Evolutionary conservation across 2,888 invertebrate species (phyloP), one percentile per base, ranked within the genome.

Genomic region (Protula sp.): DNA sequence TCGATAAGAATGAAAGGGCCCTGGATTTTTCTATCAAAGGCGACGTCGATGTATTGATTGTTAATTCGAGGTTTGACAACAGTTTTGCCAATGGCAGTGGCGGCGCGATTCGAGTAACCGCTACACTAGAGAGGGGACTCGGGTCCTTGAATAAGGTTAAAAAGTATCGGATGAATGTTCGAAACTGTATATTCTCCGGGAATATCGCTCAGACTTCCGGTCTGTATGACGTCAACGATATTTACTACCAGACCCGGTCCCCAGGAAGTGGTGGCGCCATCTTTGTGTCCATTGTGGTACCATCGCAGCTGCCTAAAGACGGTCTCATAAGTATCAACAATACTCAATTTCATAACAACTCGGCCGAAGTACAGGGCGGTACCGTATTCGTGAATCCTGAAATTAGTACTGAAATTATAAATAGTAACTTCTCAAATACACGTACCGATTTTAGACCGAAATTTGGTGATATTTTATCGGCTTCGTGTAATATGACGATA

Each of bases 351-450:
- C 22, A 22, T 3, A 51, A 57, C 31, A 65, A 65, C 51, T 50
- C 60, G 14, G 62, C 63, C 14, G 57, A 29, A 29, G 47, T 55
- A 45, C 55, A 62, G 24, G 65, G 65, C 14, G 63, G 65, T 14
- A 58, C 60, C 24, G 19, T 65, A 22, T 65, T 54, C 26, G 48
- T 61, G 1, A 55, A 27, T 30, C 30, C 58, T 24, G 58, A 54
- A 19, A 38, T 59, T 27, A 58, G 55, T 30, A 29, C 51, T 19
- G 3, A 14, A 0, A 30, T 61, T 1, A 19, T 24, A 3, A 30
- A 53, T n/a, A n/a, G 24, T 30, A 31, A 3, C 3, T 27, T 61
- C 29, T 2, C 26, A 3, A 59, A 55, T 28, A 31, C 55, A 9
- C 27, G 22, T 3, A 2, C 19, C 27, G 1, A 22, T 27, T 28